Evolutionary conservation across 2,888 invertebrate species (phyloP).

Genomic region (Ganaspis brasiliensis): DNA sequence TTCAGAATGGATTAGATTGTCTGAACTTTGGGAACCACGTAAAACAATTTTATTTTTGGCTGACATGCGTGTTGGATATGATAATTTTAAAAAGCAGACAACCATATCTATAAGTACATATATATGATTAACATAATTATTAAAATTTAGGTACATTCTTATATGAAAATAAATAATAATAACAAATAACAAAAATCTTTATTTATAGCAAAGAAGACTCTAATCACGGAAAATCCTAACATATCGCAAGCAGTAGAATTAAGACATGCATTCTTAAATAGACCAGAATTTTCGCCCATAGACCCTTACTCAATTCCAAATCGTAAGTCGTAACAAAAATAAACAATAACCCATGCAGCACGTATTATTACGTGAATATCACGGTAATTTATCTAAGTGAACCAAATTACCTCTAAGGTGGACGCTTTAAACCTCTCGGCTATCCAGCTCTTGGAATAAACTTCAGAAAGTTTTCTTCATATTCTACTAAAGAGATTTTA

Average conservation of each 20-base stretch:
- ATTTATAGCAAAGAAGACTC: constrained; percentile 79
- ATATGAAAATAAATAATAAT: no score
- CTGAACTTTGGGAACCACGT: constrained; percentile 86
- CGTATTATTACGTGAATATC: no score
- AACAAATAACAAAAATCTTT: no score
- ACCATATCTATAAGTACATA: constrained; percentile 67
- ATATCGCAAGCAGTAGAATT: constrained; percentile 84
- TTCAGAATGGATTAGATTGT: constrained; percentile 86
- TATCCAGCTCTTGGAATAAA: no score
- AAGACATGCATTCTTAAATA: constrained; percentile 68
- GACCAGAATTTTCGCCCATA: constrained; percentile 64
- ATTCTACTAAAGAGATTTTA: no score
- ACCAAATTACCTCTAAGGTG: no score
- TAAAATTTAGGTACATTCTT: no score
- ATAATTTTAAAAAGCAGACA: constrained; percentile 74
- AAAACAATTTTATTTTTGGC: constrained; percentile 88
- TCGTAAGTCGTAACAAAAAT: constrained; percentile 66
- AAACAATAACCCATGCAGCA: no score
- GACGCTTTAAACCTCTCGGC: no score
- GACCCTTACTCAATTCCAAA: constrained; percentile 73
- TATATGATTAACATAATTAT: not conserved
- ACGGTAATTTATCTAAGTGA: no score
- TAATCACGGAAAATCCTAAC: constrained; percentile 89
- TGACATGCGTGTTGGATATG: constrained; percentile 84
- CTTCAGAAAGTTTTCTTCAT: no score